These are phyloP conservation scores for Heliconius ismenius DNA, from an alignment of 2,888 invertebrate species.

Conservation along the genomic window DNA sequence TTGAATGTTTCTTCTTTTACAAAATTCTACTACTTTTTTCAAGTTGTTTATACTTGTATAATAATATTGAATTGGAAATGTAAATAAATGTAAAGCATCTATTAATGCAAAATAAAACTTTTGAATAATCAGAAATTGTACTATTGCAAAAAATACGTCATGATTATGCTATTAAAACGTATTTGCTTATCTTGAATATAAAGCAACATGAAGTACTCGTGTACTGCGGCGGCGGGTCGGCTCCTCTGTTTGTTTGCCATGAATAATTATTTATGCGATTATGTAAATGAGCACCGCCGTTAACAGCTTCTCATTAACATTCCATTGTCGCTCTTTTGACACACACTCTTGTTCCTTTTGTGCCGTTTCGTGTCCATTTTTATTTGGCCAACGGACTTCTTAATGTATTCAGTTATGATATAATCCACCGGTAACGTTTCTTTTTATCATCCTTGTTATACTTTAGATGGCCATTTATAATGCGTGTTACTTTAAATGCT, in stretches of 20 bases:
- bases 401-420: conserved; percentile 47
- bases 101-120: not conserved
- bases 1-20: conserved; percentile 2
- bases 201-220: conserved; percentile 24
- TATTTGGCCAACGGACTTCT: conserved; percentile 50
- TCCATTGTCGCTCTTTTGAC: conserved; percentile 68
- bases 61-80: not conserved
- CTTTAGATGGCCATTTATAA: conserved; percentile 21
- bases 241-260: conserved; percentile 66
- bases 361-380: conserved; percentile 61
- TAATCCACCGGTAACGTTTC: conserved; percentile 41
- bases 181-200: conserved; percentile 27
- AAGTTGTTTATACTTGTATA: not conserved
- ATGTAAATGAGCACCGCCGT: conserved; percentile 72
- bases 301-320: conserved; percentile 75
- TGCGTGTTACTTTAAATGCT: conserved; percentile 26
- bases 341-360: conserved; percentile 62
- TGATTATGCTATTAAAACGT: conserved; percentile 7
- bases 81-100: not conserved
- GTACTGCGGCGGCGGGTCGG: conserved; percentile 27
- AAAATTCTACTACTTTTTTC: not conserved
- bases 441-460: conserved; percentile 35
- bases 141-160: not conserved
- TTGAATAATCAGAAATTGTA: not conserved
- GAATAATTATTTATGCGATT: conserved; percentile 75